These are phyloP conservation scores for Hippocampus barbouri DNA, from an alignment of 2,113 vertebrate species.

Conservation along the genomic window DNA sequence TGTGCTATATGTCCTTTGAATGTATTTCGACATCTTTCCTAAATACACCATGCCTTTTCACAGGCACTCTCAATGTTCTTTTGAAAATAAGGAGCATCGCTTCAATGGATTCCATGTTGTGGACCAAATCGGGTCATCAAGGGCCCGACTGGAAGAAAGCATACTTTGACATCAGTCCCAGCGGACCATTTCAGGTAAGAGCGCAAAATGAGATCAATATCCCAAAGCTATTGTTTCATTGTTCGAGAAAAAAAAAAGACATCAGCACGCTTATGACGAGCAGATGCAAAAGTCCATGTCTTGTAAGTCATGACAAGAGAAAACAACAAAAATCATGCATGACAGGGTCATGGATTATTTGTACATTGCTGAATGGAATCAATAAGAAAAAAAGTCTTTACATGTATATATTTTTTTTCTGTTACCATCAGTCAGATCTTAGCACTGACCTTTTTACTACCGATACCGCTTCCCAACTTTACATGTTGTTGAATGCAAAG, in stretches of 20 bases:
- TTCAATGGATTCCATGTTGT: slow-evolving; percentile 80
- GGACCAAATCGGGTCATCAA: slow-evolving; percentile 85
- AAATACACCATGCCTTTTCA: slow-evolving; percentile 8
- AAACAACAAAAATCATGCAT: background rate
- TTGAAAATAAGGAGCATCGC: slow-evolving; percentile 83
- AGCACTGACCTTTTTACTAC: background rate
- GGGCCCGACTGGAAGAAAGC: slow-evolving; percentile 87
- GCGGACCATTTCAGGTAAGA: slow-evolving; percentile 90
- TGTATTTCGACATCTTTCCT: background rate
- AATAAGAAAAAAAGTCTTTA: background rate
- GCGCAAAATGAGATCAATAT: background rate
- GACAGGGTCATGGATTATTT: background rate
- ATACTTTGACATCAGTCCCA: slow-evolving; percentile 84
- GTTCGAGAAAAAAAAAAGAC: slow-evolving; percentile 5
- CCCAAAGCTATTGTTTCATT: background rate
- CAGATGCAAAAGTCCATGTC: background rate
- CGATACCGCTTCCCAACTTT: background rate
- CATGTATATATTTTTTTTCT: no score
- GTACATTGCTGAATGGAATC: background rate
- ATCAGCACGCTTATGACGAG: background rate
- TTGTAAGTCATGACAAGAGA: background rate
- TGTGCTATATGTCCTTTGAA: background rate
- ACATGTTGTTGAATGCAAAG: slow-evolving; percentile 8
- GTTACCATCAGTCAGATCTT: no score
- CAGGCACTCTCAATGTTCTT: slow-evolving; percentile 90